Conservation (phyloP, 2,888 invertebrate species). For the Hymenopus coronatus region DNA sequence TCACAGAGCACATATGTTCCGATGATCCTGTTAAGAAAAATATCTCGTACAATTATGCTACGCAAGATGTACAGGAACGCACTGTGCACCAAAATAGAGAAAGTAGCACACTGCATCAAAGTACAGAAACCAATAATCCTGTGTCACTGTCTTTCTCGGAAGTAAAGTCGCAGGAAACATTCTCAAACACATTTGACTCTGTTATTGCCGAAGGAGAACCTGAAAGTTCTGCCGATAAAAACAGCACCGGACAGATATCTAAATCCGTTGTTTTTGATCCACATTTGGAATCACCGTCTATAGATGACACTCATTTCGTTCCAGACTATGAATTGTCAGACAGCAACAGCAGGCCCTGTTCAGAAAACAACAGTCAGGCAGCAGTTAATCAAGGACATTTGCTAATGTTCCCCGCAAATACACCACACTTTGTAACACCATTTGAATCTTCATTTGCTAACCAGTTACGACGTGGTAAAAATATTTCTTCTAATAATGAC, state of each 20-base stretch:
- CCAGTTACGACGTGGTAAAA: not conserved
- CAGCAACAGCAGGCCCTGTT: not conserved
- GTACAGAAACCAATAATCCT: not conserved
- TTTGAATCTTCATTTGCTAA: not conserved
- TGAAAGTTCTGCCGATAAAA: not conserved
- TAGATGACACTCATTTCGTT: not conserved
- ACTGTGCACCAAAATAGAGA: too few species aligned
- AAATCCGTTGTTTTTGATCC: not conserved
- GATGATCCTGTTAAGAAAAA: too few species aligned
- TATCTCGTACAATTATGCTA: too few species aligned
- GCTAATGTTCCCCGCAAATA: not conserved
- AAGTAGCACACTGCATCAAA: not conserved
- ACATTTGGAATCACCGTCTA: not conserved
- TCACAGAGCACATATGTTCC: not conserved
- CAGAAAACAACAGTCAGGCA: not conserved
- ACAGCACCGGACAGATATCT: too few species aligned
- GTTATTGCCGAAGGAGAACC: not conserved
- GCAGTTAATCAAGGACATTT: not conserved
- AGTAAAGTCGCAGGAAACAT: not conserved
- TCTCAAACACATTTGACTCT: not conserved
- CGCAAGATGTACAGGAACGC: too few species aligned
- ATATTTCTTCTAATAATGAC: not conserved
- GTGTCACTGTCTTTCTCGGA: not conserved
- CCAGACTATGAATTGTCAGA: too few species aligned
- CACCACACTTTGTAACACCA: not conserved